Base-by-base conservation (phyloP, 2,888 invertebrate species). In the Deladenus siricidicola region DNA sequence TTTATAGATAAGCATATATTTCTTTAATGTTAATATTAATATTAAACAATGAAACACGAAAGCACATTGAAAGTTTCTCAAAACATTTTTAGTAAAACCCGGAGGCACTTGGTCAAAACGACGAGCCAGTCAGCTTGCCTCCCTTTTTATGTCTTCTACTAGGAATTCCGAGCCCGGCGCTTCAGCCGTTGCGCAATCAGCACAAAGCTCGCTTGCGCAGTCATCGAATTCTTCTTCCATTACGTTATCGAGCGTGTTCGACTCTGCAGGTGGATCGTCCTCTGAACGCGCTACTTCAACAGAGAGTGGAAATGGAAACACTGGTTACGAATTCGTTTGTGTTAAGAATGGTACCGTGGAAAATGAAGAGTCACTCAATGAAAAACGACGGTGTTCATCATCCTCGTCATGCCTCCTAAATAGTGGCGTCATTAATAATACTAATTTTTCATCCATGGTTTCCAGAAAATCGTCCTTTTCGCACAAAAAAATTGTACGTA, bases 381-480 rank as follows among this genome's bases (percentile, higher is more conserved):
- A 53, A 34, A 30, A 53, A 39, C 53, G 42, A 4, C 53, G 42
- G 17, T 39, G 30, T 17, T 53, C 55, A 4, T 26, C 30, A 21
- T 26, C 52, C n/a, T 52, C 39, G 8, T 34, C 39, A 10, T 34
- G 39, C 39, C 14, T 34, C 6, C 14, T 34, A 10, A 34, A 34
- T 29, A 50, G 23, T 4, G 50, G 34, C 10, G 19, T 53, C 39
- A 23, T 23, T 23, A 34, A 39, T 34, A 34, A 6, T 34, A 34
- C 8, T 34, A 34, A 34, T 34, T 34, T 14, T 6, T 34, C 39
- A 34, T 34, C 39, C 14, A 34, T 14, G 39, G 21, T 55, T 21
- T 55, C 55, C 6, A 42, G 55, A 44, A 55, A 55, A 28, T 44
- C 55, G 44, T 55, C 55, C 21, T 55, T 55, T 28, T 44, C 55